Conservation (phyloP, 2,797 vertebrate species). For the Vireo griseus region DNA sequence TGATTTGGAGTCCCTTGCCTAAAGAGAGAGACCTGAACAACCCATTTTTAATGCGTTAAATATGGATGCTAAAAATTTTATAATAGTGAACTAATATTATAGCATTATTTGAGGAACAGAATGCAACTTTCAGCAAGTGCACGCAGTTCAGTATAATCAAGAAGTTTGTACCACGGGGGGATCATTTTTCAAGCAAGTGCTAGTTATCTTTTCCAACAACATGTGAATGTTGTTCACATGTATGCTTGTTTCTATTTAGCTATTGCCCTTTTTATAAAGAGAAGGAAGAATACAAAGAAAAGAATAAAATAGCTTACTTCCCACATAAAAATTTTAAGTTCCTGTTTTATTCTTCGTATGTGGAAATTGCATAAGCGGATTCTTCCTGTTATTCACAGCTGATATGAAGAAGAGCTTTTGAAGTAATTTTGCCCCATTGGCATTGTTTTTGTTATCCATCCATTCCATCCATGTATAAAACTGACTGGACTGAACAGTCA, state of each 20-base stretch:
- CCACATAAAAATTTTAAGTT: not conserved
- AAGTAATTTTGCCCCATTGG: not conserved
- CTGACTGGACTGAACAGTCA: not conserved
- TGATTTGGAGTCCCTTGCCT: not conserved
- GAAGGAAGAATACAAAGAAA: not conserved
- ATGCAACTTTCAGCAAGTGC: not conserved
- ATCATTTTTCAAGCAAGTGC: not conserved
- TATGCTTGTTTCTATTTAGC: not conserved
- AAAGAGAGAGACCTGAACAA: not conserved
- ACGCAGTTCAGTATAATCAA: not conserved
- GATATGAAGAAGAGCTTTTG: not conserved
- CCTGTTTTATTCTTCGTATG: not conserved
- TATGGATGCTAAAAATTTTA: rapidly evolving
- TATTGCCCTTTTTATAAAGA: not conserved
- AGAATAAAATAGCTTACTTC: not conserved
- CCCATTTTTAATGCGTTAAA: not conserved
- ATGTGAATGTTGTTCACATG: not conserved
- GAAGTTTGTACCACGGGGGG: not conserved
- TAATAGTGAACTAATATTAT: not conserved
- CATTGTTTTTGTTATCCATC: not conserved
- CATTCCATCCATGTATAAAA: not conserved
- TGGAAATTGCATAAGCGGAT: not conserved
- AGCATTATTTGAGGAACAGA: not conserved
- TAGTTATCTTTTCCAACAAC: not conserved
- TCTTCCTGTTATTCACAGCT: not conserved